Evolutionary conservation across 2,888 invertebrate species (phyloP), one percentile per base, ranked within the genome.

Genomic region (Tachina grossa): DNA sequence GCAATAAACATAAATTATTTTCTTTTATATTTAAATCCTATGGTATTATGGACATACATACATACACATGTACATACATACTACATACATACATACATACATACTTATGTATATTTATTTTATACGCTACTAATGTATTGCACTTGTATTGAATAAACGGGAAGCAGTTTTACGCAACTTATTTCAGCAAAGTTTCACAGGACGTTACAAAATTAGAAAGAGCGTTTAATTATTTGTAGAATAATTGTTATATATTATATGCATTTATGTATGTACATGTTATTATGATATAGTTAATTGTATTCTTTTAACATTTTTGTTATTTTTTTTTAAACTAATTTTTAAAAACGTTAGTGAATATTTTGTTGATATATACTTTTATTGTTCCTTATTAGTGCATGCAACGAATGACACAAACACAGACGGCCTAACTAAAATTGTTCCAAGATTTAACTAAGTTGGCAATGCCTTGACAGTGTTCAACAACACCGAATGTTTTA

Each of bases 401-500:
- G 45, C 43, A 63, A 19, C 11, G 31, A 65, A 31, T 72, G 16
- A 69, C 51, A 43, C 75, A 43, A 65, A 47, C 16, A 31, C 51
- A 65, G 9, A 65, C 71, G 55, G 69, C 75, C 74, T 59, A 47
- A 78, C 63, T 19, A 68, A 84, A 74, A 69, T 76, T 74, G 39
- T 49, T 49, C 31, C 51, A 69, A 75, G 74, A 47, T 66, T 66
- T 45, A 74, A 84, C 84, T 80, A 68, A 84, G 76, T 71, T 66
- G 76, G 59, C 53, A 75, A 84, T 77, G 19, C 66, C 55, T 49
- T 66, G 45, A 13, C 47, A 41, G 10, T 31, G 47, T 11, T 51
- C 41, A 49, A 41, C 49, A 57, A 31, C 41, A 43, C 41, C 16
- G 13, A 22, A 13, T 31, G 31, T 31, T 5, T 31, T 31, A 31